Percentiles rank a stretch among this genome's conserved stretches.
phyloP scores from a whole-genome alignment of 64 coral and sea anemone genomes.

The Pocillopora verrucosa region DNA sequence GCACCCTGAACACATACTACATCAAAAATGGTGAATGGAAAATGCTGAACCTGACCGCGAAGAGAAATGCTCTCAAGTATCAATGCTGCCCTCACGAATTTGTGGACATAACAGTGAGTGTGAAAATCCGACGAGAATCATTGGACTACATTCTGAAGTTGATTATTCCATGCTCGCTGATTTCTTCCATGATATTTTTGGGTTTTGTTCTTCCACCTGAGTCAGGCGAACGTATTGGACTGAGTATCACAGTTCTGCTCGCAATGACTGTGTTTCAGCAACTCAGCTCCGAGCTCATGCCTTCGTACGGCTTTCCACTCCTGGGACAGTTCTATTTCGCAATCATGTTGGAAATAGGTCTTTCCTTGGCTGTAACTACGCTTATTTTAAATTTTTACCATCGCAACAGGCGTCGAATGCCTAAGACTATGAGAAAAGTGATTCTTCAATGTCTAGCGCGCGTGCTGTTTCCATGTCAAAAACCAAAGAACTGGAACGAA shows the following conservation, averaged over 20 bases:
- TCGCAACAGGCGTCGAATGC: conserved; percentile 73
- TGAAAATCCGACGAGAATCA: conserved; percentile 65
- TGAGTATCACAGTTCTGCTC: conserved; percentile 87
- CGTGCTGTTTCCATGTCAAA: conserved; percentile 38
- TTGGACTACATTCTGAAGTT: conserved; percentile 82
- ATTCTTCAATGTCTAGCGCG: conserved; percentile 54
- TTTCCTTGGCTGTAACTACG: conserved; percentile 77
- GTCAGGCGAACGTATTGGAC: conserved; percentile 87
- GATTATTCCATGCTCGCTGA: conserved; percentile 89
- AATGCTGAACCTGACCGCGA: conserved; percentile 1
- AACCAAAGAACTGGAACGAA: conserved; percentile 22
- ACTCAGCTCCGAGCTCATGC: conserved; percentile 87
- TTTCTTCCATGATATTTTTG: conserved; percentile 90
- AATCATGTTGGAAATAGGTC: conserved; percentile 85
- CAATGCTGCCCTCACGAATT: conserved; percentile 68
- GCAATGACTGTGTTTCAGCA: conserved; percentile 99
- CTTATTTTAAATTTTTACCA: conserved; percentile 95
- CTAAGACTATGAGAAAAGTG: conserved; percentile 45
- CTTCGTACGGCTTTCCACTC: conserved; percentile 89
- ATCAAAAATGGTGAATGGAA: conserved; percentile 83
- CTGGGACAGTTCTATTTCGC: conserved; percentile 91
- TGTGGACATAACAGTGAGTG: conserved; percentile 59
- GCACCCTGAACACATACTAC: conserved; percentile 64
- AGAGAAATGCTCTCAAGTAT: conserved; percentile 65
- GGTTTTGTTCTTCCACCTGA: conserved; percentile 94